Evolutionary conservation across 2,113 vertebrate species (phyloP).

Genomic region (Eupsittula cactorum): DNA sequence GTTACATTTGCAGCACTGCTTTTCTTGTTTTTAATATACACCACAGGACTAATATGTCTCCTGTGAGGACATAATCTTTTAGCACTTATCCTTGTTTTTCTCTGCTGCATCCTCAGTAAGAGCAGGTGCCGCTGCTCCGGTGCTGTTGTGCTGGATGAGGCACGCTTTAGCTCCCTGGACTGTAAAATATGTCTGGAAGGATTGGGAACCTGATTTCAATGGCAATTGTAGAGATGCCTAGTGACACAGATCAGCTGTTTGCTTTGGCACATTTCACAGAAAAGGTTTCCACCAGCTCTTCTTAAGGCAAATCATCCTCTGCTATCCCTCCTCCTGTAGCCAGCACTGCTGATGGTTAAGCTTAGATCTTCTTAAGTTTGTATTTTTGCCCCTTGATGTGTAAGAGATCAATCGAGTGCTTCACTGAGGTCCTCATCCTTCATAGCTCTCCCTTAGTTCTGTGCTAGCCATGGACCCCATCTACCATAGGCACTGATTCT

Average conservation of each 20-base stretch:
- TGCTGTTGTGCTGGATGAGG: background rate
- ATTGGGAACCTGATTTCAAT: background rate
- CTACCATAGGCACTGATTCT: background rate
- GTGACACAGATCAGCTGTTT: conserved; percentile 18
- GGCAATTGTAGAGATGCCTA: conserved; percentile 3
- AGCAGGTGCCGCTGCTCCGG: background rate
- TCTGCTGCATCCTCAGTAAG: background rate
- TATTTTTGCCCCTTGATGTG: background rate
- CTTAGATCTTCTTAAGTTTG: background rate
- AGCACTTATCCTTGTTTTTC: background rate
- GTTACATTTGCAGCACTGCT: background rate
- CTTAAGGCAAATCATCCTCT: background rate
- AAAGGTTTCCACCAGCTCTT: background rate
- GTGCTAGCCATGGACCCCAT: background rate
- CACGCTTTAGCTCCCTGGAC: background rate
- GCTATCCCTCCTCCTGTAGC: background rate
- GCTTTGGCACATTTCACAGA: background rate
- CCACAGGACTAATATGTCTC: background rate
- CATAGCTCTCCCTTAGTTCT: background rate
- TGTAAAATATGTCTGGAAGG: background rate
- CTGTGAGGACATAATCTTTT: background rate
- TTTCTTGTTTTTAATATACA: background rate
- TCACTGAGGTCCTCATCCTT: background rate
- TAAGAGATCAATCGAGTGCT: background rate
- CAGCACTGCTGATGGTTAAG: background rate